phyloP scores from a whole-genome alignment of 1,140 invertebrate genomes.

The Brachionus koreanus region DNA sequence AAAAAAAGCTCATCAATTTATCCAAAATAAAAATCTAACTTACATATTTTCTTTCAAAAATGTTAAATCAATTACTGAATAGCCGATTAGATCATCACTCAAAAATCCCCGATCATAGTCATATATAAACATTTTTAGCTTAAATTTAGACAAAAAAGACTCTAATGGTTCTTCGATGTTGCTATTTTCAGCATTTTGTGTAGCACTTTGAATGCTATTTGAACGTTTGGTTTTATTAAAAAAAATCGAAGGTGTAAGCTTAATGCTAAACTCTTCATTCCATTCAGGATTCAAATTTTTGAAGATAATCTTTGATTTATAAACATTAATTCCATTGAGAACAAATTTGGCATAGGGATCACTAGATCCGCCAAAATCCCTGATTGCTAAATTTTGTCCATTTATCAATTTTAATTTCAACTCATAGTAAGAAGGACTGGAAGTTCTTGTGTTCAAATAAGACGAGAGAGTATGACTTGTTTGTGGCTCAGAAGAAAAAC shows the following conservation, averaged over 20 bases:
- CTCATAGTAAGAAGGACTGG: background rate
- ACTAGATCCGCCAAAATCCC: constrained; percentile 51
- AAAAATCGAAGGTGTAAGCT: background rate
- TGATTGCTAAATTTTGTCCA: constrained; percentile 32
- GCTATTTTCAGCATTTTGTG: constrained; percentile 29
- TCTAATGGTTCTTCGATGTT: constrained; percentile 66
- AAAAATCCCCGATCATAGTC: constrained; percentile 91
- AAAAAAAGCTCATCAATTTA: no score
- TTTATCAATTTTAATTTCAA: background rate
- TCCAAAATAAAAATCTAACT: constrained; percentile 50
- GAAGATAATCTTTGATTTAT: constrained; percentile 58
- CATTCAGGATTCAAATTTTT: constrained; percentile 62
- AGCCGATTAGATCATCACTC: constrained; percentile 95
- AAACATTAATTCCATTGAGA: constrained; percentile 54
- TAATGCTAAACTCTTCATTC: constrained; percentile 60
- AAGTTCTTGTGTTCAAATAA: background rate
- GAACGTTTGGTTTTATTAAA: constrained; percentile 37
- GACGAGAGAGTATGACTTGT: background rate
- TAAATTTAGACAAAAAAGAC: constrained; percentile 73
- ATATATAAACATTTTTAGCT: constrained; percentile 66
- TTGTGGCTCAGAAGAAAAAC: background rate
- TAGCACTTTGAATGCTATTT: background rate
- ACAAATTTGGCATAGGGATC: constrained; percentile 63
- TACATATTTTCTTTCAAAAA: constrained; percentile 74
- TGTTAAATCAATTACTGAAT: constrained; percentile 76